These are phyloP conservation scores for Tinea pellionella DNA, from an alignment of 2,888 invertebrate species.

Conservation along the genomic window DNA sequence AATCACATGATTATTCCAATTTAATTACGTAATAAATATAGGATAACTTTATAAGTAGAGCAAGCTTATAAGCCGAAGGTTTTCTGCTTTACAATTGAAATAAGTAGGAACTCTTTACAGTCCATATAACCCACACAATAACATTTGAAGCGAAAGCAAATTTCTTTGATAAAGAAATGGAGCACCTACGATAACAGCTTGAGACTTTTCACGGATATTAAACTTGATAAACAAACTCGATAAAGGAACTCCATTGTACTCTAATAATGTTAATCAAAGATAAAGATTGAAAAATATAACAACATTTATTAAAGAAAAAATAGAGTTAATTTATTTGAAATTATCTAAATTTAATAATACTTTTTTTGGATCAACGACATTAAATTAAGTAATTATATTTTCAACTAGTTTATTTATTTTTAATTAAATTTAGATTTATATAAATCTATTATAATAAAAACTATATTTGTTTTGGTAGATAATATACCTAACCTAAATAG, in stretches of 20 bases:
- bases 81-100: not conserved
- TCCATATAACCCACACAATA: slow-evolving; percentile 56
- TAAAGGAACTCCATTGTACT: slow-evolving; percentile 51
- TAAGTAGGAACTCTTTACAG: slow-evolving; percentile 31
- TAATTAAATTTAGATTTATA: no score
- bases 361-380: no score
- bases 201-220: slow-evolving; percentile 64
- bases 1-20: no score
- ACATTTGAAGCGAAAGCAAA: slow-evolving; percentile 41
- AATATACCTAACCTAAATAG: no score
- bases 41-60: not conserved
- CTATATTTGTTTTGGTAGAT: no score
- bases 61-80: not conserved
- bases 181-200: slow-evolving; percentile 50
- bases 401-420: no score
- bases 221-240: slow-evolving; percentile 52
- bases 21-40: not conserved
- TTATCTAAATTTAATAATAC: no score
- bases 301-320: slow-evolving; percentile 16
- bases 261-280: slow-evolving; percentile 51
- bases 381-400: no score
- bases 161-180: slow-evolving; percentile 54
- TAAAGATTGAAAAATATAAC: slow-evolving; percentile 49
- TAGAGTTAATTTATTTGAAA: not conserved
- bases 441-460: no score